phyloP scores from a whole-genome alignment of 2,888 invertebrate genomes.

The Drosophila kambysellisi region DNA sequence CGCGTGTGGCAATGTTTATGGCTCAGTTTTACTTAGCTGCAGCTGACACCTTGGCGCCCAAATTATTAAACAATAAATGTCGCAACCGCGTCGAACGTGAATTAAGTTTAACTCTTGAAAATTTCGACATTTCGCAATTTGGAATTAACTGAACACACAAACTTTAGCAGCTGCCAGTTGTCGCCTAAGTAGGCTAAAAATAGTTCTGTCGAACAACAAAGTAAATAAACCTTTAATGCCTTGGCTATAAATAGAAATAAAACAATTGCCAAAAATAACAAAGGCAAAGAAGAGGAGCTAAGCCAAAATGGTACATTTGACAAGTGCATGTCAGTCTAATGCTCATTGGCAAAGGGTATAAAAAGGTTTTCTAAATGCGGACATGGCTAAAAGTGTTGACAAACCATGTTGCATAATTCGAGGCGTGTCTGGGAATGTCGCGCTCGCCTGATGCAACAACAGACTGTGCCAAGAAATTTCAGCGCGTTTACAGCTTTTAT shows the following conservation, averaged over 20 bases:
- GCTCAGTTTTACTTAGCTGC: conserved; percentile 11
- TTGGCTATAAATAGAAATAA: conserved; percentile 40
- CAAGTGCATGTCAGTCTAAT: conserved; percentile 73
- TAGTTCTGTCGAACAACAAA: conserved; percentile 51
- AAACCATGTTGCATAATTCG: conserved; percentile 72
- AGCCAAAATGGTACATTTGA: conserved; percentile 63
- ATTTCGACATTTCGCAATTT: conserved; percentile 3
- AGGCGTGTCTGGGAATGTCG: conserved; percentile 80
- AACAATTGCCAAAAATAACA: conserved; percentile 70
- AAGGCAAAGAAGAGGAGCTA: conserved; percentile 11
- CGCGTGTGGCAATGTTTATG: conserved; percentile 41
- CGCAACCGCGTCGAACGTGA: conserved; percentile 17
- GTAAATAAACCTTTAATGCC: conserved; percentile 46
- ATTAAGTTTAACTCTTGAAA: neutral
- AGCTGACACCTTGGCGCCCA: conserved; percentile 54
- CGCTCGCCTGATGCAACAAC: conserved; percentile 68
- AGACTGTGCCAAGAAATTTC: conserved; percentile 64
- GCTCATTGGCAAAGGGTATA: conserved; percentile 50
- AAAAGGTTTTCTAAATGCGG: conserved; percentile 61
- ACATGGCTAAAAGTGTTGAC: conserved; percentile 56
- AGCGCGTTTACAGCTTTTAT: conserved; percentile 34
- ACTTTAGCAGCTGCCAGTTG: conserved; percentile 13
- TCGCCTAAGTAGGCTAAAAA: conserved; percentile 30
- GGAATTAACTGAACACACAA: conserved; percentile 2
- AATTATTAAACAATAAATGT: conserved; percentile 62